Conservation (phyloP, 2,113 vertebrate species). For the Tetraodon nigroviridis region DNA sequence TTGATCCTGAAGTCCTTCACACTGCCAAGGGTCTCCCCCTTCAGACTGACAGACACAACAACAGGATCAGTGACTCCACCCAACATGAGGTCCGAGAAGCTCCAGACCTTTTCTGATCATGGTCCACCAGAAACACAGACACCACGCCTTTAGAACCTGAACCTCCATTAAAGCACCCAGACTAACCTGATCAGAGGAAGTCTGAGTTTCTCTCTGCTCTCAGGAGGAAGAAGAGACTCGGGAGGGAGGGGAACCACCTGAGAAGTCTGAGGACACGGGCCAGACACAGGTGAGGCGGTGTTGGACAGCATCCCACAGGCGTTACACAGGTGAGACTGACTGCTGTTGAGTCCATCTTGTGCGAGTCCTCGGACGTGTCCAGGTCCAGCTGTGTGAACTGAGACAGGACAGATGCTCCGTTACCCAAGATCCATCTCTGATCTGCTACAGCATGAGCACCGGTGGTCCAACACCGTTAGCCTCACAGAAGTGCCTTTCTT, state of each 20-base stretch:
- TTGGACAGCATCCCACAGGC: neutral
- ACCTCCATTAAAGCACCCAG: neutral
- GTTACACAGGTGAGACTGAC: constrained; percentile 29
- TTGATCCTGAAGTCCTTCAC: constrained; percentile 88
- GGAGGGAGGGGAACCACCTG: constrained; percentile 77
- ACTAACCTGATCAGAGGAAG: constrained; percentile 82
- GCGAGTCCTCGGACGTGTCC: constrained; percentile 40
- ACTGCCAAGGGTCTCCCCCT: constrained; percentile 84
- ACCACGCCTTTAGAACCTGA: neutral
- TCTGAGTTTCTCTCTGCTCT: constrained; percentile 78
- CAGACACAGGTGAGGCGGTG: neutral
- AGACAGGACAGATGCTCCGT: neutral
- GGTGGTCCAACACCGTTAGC: too few relatives aligned
- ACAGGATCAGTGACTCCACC: neutral
- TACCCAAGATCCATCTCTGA: constrained; percentile 23
- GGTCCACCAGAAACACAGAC: too few relatives aligned
- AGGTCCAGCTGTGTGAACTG: constrained; percentile 78
- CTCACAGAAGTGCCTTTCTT: neutral
- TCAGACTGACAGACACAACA: constrained; percentile 64
- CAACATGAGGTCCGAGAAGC: neutral
- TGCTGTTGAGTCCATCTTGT: constrained; percentile 8
- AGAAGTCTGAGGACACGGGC: constrained; percentile 57
- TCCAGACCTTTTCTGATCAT: too few relatives aligned
- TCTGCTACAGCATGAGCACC: too few relatives aligned
- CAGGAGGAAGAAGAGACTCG: constrained; percentile 76